A percentile compares a stretch with the other conserved stretches of the same genome.
Evolutionary conservation across 1,140 invertebrate genomes (phyloP).

Genomic region (Drosophila sucinea): DNA sequence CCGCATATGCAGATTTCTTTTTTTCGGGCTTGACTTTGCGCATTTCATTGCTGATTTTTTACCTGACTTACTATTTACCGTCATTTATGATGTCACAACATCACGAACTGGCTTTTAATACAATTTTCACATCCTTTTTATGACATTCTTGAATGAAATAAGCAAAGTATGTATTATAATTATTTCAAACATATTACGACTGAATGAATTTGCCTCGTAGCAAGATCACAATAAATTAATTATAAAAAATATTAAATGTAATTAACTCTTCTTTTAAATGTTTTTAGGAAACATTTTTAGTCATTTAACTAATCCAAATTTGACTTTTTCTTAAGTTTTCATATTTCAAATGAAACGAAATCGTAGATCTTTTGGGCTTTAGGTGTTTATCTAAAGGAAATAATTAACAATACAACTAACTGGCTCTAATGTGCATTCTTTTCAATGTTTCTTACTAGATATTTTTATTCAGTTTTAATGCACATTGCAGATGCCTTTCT

Average conservation of each 20-base stretch:
- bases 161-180: not conserved
- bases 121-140: constrained; percentile 16
- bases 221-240: too few relatives aligned
- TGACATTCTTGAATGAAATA: constrained; percentile 25
- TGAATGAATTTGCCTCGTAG: constrained; percentile 5
- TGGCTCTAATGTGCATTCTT: not conserved
- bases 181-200: not conserved
- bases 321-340: too few relatives aligned
- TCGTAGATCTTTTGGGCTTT: too few relatives aligned
- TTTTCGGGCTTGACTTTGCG: constrained; percentile 16
- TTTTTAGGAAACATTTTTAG: too few relatives aligned
- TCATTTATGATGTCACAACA: constrained; percentile 25
- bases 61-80: constrained; percentile 40
- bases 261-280: too few relatives aligned
- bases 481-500: not conserved
- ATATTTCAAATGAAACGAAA: too few relatives aligned
- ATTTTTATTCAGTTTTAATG: not conserved
- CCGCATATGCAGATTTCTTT: constrained; percentile 31
- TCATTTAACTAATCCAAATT: too few relatives aligned
- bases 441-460: not conserved
- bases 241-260: too few relatives aligned
- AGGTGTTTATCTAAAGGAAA: too few relatives aligned
- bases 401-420: not conserved
- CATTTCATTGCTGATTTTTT: constrained; percentile 41
- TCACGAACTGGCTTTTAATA: constrained; percentile 40